phyloP scores from a whole-genome alignment of 1,140 invertebrate genomes.

The Pollicipes pollicipes region DNA sequence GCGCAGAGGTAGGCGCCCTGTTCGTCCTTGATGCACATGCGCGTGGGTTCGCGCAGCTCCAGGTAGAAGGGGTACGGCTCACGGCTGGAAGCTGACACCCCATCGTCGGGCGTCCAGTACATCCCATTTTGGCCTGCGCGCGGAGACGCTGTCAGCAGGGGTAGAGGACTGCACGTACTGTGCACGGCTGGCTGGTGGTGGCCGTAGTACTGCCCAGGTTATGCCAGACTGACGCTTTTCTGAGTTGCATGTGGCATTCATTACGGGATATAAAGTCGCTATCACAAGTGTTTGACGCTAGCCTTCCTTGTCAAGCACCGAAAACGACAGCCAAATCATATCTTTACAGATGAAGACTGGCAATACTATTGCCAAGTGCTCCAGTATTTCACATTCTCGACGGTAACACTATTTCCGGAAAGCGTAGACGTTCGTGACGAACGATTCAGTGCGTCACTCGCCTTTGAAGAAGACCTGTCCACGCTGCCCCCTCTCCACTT shows the following conservation, averaged over 20 bases:
- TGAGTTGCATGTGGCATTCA: not conserved
- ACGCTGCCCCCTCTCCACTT: conserved; percentile 71
- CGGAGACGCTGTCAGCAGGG: conserved; percentile 1
- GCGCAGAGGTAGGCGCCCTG: conserved; percentile 66
- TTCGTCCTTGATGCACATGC: conserved; percentile 67
- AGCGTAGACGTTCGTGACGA: no score
- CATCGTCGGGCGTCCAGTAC: conserved; percentile 76
- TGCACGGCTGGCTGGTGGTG: not conserved
- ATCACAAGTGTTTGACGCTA: not conserved
- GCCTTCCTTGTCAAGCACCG: conserved; percentile 5
- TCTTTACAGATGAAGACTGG: no score
- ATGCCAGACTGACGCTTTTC: not conserved
- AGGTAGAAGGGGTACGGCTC: conserved; percentile 73
- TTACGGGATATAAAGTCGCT: not conserved
- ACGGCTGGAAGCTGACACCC: conserved; percentile 67
- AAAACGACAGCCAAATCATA: no score
- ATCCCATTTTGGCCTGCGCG: conserved; percentile 72
- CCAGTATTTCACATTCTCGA: no score
- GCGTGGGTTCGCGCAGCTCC: conserved; percentile 73
- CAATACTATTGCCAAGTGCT: no score
- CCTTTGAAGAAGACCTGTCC: conserved; percentile 86
- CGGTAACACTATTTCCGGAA: no score
- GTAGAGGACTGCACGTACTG: conserved; percentile 5
- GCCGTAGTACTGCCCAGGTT: conserved; percentile 3
- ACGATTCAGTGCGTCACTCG: conserved; percentile 25